Evolutionary conservation across 2,113 vertebrate genomes (phyloP), one percentile per base, ranked within the genome.

Genomic region (Salminus brasiliensis): DNA sequence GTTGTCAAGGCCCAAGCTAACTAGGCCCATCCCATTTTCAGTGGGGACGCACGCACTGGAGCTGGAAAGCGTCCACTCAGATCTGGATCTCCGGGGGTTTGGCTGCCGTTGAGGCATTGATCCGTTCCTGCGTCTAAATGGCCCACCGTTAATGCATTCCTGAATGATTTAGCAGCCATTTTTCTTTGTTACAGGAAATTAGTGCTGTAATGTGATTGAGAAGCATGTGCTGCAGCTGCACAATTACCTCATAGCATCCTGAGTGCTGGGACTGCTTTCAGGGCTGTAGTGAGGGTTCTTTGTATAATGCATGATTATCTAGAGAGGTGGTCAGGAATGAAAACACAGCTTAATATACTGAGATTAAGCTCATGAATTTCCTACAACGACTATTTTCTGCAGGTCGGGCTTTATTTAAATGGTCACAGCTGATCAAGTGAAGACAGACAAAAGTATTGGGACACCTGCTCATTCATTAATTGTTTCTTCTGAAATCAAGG

Each of bases 81-180:
- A 45, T 60, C 10, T 74, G 39, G 62, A 43, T 18, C 32, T 29
- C n/a, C 36, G 1, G 29, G 15, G 45, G 21, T 25, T n/a, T 67
- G 74, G 25, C 45, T 25, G 29, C 32, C 25, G 32, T 25, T 34
- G 12, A 41, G 18, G n/a, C 12, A 74, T 49, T 49, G 30, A 75
- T 76, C 4, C 13, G 23, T 62, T 70, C 73, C 29, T 30, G 25
- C 15, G 18, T 29, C 4, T 55, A 70, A 62, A 74, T 52, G 12
- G 36, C 36, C 1, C 29, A 8, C 12, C 16, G 41, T 29, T 71
- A 41, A 39, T 30, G 41, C 13, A 34, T 21, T 23, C 39, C 36
- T 78, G 65, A 75, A 47, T 67, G 15, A 76, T 80, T 78, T 65
- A 85, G 32, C 52, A 39, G 21, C 23, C 49, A 29, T 52, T 70